phyloP scores from a whole-genome alignment of 23 tunicate species.

The Styela plicata region DNA sequence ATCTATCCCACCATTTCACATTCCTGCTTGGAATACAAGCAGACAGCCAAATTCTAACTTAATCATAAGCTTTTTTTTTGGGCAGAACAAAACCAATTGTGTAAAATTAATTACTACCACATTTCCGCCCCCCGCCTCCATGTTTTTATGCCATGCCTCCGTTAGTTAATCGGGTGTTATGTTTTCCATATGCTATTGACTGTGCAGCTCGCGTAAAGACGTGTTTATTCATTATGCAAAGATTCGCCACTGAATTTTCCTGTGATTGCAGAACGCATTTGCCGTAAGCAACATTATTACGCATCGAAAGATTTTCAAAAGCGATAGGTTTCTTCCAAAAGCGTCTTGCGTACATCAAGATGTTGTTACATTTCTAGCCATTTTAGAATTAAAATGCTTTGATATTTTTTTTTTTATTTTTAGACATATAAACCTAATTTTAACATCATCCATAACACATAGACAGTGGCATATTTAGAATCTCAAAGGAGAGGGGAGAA shows the following conservation, averaged over 20 bases:
- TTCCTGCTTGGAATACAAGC: background rate
- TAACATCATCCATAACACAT: too few species aligned
- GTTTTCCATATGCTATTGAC: slow-evolving; percentile 1
- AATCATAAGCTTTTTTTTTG: background rate
- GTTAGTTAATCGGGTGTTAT: background rate
- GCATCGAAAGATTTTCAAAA: background rate
- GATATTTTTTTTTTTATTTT: too few species aligned
- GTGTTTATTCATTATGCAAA: background rate
- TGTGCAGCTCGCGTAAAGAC: slow-evolving; percentile 1
- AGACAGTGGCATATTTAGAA: too few species aligned
- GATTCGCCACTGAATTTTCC: background rate
- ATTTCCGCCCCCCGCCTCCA: background rate
- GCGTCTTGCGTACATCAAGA: background rate
- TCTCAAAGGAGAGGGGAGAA: too few species aligned
- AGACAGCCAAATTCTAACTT: slow-evolving; percentile 1
- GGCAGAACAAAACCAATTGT: slow-evolving; percentile 4
- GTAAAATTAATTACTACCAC: too few species aligned
- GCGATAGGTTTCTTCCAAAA: background rate
- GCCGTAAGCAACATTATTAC: background rate
- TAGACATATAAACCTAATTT: too few species aligned
- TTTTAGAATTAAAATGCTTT: too few species aligned
- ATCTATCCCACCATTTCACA: slow-evolving; percentile 11
- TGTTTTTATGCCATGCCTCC: background rate
- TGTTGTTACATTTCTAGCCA: background rate
- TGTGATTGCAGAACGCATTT: slow-evolving; percentile 12